phyloP scores from a whole-genome alignment of 2,888 invertebrate genomes.

The Rhagonycha lutea region DNA sequence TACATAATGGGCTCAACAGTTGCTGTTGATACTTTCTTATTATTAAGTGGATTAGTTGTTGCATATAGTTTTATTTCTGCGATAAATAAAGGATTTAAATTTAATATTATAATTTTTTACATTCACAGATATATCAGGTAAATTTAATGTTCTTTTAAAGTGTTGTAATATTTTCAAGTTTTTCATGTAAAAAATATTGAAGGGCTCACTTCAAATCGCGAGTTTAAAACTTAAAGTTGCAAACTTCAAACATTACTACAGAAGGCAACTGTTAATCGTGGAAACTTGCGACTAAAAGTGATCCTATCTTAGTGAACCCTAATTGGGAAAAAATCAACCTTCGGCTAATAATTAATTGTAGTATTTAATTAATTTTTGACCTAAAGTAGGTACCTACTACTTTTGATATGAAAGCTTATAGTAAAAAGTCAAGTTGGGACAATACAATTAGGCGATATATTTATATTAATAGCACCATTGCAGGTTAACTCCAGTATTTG shows the following conservation, averaged over 20 bases:
- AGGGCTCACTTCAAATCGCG: too few relatives aligned
- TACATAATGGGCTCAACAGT: conserved; percentile 30
- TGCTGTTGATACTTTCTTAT: conserved; percentile 66
- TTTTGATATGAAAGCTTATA: too few relatives aligned
- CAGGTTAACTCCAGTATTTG: conserved; percentile 37
- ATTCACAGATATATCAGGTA: conserved; percentile 56
- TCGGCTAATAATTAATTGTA: too few relatives aligned
- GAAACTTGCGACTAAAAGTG: too few relatives aligned
- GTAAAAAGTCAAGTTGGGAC: not conserved
- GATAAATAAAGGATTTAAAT: conserved; percentile 40
- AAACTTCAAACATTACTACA: too few relatives aligned
- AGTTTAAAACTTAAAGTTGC: not conserved
- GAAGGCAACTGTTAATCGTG: too few relatives aligned
- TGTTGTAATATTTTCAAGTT: not conserved
- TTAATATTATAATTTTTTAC: conserved; percentile 49
- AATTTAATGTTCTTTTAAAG: not conserved
- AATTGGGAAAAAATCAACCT: too few relatives aligned
- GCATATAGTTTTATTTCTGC: conserved; percentile 52
- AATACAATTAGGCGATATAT: not conserved
- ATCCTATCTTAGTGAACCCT: too few relatives aligned
- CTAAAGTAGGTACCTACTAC: too few relatives aligned
- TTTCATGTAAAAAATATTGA: too few relatives aligned
- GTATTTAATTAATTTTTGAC: too few relatives aligned
- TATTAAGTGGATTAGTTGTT: conserved; percentile 64
- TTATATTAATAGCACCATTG: not conserved